Conservation (phyloP, 64 coral and sea anemone genomes). For the Montipora cactus region DNA sequence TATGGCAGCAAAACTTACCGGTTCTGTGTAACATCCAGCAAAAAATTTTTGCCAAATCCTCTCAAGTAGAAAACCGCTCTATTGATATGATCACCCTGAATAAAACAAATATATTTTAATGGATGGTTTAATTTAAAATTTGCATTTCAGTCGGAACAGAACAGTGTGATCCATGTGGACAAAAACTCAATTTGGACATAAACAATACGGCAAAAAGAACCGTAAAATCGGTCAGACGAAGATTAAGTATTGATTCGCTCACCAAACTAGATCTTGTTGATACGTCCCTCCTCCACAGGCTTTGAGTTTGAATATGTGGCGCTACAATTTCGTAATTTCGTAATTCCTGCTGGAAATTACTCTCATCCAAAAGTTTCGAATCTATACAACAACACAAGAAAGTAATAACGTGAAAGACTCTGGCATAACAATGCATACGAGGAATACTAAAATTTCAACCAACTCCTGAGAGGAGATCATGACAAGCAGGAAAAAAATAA, state of each 20-base stretch:
- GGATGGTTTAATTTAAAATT: not conserved
- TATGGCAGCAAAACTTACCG: not conserved
- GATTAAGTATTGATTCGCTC: not conserved
- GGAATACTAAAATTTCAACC: not conserved
- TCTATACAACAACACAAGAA: not conserved
- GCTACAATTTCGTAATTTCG: constrained; percentile 37
- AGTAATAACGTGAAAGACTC: not conserved
- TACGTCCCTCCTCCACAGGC: not conserved
- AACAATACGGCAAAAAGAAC: not conserved
- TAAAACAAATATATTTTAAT: not conserved
- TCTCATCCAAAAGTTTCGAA: not conserved
- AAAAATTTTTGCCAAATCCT: constrained; percentile 39
- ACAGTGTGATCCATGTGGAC: not conserved
- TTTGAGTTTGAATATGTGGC: not conserved
- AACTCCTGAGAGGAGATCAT: not conserved
- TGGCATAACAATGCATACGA: not conserved
- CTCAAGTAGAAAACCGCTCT: constrained; percentile 18
- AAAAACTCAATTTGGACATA: not conserved
- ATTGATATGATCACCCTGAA: constrained; percentile 18
- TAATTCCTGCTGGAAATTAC: not conserved
- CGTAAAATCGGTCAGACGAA: not conserved
- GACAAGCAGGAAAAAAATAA: constrained; percentile 21
- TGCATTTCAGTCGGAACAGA: not conserved
- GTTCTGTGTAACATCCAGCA: constrained; percentile 21
- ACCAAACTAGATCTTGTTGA: constrained; percentile 24